Base-by-base conservation (phyloP, 2,113 vertebrate species). In the Corythoichthys haematopterus region DNA sequence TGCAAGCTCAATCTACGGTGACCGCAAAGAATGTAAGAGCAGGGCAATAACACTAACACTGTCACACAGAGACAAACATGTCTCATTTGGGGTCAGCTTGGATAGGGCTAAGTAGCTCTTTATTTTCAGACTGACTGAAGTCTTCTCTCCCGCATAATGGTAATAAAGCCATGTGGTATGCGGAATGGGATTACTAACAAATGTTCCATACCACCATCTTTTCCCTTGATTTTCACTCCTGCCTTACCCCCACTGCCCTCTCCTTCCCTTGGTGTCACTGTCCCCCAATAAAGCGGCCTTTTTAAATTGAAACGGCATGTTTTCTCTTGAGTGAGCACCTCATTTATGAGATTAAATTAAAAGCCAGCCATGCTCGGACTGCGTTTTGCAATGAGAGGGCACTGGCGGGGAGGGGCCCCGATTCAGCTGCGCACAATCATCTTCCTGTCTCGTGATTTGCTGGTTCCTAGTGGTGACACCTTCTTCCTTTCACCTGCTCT, bases 271-370 rank as follows among this genome's bases (percentile, higher is more conserved):
- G 60, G 67, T 88, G 85, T 88, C 83, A 84, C 77, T 87, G 86
- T 89, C 86, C 86, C 82, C 86, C 87, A 86, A 87, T 91, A 90
- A 91, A 89, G 88, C 85, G 73, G 79, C 70, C 80, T 77, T 87
- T 84, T 80, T 69, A 90, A 91, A 91, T 90, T 91, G 88, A 84
- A 92, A 92, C 88, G 88, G 87, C 88, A 90, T 90, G 88, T 89
- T 85, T 88, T 88, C 87, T 80, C 78, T 46, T 85, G 85, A 84
- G 87, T 78, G 85, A 58, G 77, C 88, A 88, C 85, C 88, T 90
- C 88, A 88, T 91, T 91, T 92, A 89, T 88, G 88, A 89, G 82
- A 87, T 88, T 86, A 87, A 91, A 91, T 91, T 90, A 91, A 91
- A 91, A 88, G 85, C 87, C 88, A 84, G 84, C 83, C 85, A 85